phyloP scores from a whole-genome alignment of 2,113 vertebrate species.

The Pterocles orientalis region DNA sequence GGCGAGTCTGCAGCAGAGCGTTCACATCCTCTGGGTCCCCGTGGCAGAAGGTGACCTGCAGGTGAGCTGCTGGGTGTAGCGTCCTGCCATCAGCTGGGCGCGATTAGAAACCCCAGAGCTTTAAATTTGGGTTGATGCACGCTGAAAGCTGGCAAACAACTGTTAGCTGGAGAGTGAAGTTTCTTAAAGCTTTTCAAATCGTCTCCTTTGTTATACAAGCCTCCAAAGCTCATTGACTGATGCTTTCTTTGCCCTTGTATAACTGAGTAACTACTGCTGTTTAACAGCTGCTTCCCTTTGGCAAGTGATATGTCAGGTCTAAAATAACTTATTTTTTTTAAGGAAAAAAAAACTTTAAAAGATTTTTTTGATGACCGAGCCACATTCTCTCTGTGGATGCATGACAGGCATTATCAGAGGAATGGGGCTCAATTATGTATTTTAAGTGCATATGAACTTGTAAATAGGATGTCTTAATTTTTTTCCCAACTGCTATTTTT shows the following conservation, averaged over 20 bases:
- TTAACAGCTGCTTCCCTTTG: slow-evolving; percentile 59
- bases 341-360: background rate
- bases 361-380: slow-evolving; percentile 7
- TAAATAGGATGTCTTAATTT: slow-evolving; percentile 45
- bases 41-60: background rate
- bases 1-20: background rate
- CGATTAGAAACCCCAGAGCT: background rate
- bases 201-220: slow-evolving; percentile 22
- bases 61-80: background rate
- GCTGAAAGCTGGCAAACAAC: background rate
- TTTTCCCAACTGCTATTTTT: background rate
- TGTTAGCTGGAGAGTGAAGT: background rate
- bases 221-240: slow-evolving; percentile 19
- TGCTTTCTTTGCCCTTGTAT: slow-evolving; percentile 25
- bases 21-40: background rate
- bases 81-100: background rate
- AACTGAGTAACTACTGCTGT: slow-evolving; percentile 51
- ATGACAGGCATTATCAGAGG: background rate
- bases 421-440: background rate
- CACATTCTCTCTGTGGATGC: background rate
- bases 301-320: slow-evolving; percentile 49
- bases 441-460: slow-evolving; percentile 10
- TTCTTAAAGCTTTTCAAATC: background rate
- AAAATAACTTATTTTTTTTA: slow-evolving; percentile 68
- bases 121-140: background rate